Base-by-base conservation (phyloP, 2,797 vertebrate species). In the Acanthurus leucopareius region DNA sequence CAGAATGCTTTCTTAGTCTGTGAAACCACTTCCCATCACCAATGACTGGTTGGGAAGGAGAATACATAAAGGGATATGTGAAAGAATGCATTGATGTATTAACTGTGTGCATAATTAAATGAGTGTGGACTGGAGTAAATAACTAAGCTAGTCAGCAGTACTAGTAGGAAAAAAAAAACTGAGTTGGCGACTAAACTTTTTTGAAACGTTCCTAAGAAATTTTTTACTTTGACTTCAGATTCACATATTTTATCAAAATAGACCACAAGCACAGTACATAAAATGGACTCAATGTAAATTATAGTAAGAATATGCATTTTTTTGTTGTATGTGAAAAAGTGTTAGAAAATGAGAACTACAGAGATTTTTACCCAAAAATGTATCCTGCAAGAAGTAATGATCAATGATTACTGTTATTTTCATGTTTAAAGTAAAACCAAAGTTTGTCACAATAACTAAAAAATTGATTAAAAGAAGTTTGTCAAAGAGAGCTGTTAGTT, bases 11-110 rank as follows among this genome's bases (percentile, higher is more conserved):
- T 66, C 38, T 51, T 70, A 79, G 85, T 89, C 80, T 75, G 78
- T 80, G 69, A 84, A 88, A 87, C 87, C 85, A 80, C 85, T 78
- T 91, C 89, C 85, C 45, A 78, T 68, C 45, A 59, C 56, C 38
- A 58, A 61, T 62, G 58, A 66, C 53, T 67, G 65, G 44, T 73
- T 76, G 45, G 57, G 64, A 51, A n/a, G 47, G 59, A 79, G 45
- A 69, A 82, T 42, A 42, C 40, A 11, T 44, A 77, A 77, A 86
- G 49, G 19, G 60, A 78, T 60, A 61, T 66, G 59, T 56, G 8
- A 67, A 71, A 45, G 57, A 75, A 72, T 20, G 51, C 14, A 60
- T 3, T 57, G 47, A 60, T 35, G 32, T 32, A 80, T 69, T 17
- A 13, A 3, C 7, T 72, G 60, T 19, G 47, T 22, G 59, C 28